Evolutionary conservation across 2,113 vertebrate species (phyloP).

Genomic region (Thermophis baileyi): DNA sequence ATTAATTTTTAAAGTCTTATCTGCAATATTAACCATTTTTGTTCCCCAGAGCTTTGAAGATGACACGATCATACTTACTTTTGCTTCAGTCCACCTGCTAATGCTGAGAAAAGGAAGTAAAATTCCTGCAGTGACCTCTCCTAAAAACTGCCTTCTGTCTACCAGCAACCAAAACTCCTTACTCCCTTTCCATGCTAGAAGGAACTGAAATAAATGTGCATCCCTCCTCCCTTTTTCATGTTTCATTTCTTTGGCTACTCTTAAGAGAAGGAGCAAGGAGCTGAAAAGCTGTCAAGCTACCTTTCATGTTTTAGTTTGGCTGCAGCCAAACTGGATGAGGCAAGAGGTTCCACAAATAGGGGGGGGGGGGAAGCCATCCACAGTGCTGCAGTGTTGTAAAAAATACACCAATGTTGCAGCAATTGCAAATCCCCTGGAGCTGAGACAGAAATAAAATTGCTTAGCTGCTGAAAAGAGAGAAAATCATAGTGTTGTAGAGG

Average conservation of each 20-base stretch:
- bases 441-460: not conserved
- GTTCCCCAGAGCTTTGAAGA: not conserved
- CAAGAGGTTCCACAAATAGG: not conserved
- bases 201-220: not conserved
- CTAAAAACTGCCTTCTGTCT: not conserved
- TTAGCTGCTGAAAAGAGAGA: not conserved
- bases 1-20: not conserved
- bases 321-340: not conserved
- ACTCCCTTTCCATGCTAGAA: not conserved
- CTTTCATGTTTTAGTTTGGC: not conserved
- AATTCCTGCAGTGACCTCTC: not conserved
- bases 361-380: not conserved
- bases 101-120: not conserved
- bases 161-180: not conserved
- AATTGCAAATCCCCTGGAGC: not conserved
- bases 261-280: not conserved
- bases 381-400: not conserved
- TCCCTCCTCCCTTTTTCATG: not conserved
- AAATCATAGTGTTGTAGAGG: not conserved
- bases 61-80: not conserved
- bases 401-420: not conserved
- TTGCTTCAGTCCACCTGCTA: not conserved
- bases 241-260: not conserved
- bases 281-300: not conserved
- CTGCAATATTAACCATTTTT: not conserved